Conservation (phyloP, 2,113 vertebrate genomes). For the Stegastes partitus region DNA sequence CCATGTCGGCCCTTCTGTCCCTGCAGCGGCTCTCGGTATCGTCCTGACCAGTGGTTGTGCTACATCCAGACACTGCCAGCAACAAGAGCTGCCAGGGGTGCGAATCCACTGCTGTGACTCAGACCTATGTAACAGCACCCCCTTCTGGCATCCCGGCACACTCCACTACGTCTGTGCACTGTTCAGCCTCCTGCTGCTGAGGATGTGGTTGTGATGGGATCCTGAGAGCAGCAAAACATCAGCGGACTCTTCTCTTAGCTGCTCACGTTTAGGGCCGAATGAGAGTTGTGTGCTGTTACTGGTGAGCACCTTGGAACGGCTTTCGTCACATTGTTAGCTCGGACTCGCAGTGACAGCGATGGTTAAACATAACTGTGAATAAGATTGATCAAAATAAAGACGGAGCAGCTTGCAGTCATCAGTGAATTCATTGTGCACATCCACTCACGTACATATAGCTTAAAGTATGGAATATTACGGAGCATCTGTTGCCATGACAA, state of each 20-base stretch:
- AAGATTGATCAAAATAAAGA: conserved; percentile 17
- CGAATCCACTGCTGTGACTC: conserved; percentile 91
- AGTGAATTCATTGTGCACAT: conserved; percentile 35
- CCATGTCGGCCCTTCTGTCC: conserved; percentile 45
- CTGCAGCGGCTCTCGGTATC: conserved; percentile 89
- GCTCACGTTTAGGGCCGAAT: conserved; percentile 35
- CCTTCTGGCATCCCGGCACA: conserved; percentile 48
- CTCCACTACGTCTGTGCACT: conserved; percentile 81
- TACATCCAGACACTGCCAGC: conserved; percentile 93
- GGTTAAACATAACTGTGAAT: conserved; percentile 34
- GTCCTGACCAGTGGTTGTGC: conserved; percentile 92
- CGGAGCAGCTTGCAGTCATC: conserved; percentile 22
- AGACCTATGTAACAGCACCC: conserved; percentile 86
- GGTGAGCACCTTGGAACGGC: conserved; percentile 43
- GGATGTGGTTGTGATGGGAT: conserved; percentile 66
- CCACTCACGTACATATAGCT: conserved; percentile 27
- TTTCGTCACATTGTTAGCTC: conserved; percentile 47
- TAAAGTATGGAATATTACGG: conserved; percentile 18
- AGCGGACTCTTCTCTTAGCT: conserved; percentile 39
- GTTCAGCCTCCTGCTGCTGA: conserved; percentile 74
- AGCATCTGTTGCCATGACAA: conserved; percentile 11
- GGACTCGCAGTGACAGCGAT: conserved; percentile 15
- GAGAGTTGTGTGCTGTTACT: conserved; percentile 42
- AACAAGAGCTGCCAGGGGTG: conserved; percentile 92
- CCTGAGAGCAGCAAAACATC: conserved; percentile 11